Evolutionary conservation across 2,888 invertebrate genomes (phyloP), one percentile per base, ranked within the genome.

Genomic region (Hymenopus coronatus): DNA sequence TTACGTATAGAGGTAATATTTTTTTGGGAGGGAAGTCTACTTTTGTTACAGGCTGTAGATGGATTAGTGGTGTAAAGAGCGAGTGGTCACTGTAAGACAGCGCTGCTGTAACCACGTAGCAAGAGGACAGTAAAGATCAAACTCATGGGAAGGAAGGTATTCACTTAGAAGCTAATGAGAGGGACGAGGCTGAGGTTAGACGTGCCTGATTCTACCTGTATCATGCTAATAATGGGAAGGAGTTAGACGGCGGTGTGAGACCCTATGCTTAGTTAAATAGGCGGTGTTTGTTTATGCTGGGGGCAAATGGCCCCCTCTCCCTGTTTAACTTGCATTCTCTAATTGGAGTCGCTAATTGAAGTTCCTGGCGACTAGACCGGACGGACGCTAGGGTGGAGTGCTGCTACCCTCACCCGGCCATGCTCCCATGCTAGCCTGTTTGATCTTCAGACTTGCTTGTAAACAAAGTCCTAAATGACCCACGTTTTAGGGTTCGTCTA

Each of bases 301-400:
- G 82, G 87, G 87, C 33, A 87, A 87, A 82, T 82, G 82, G 87
- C 33, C 33, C 54, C 54, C 20, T 25, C 25, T 25, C 54, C 82
- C 30, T 87, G 82, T 87, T 87, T 87, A 82, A 82, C 82, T 87
- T 82, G 33, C 87, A 40, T 82, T 82, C 82, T 87, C 87, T 87
- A 87, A 87, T 82, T 87, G 87, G 87, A 28, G 20, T 70, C 30
- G 82, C 87, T 87, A 87, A 87, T 87, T 87, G 87, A 87, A 87
- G 87, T 87, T 87, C 82, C 87, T 87, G 82, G 33, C 82, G 25
- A 33, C 33, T 40, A 84, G 33, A 83, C 83, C 28, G 54, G 54
- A 70, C 54, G 54, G 54, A 70, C 54, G 54, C 20, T 70, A 70
- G 54, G 54, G 54, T 25, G 54, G 54, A 70, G 54, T 70, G 54